Conservation (phyloP, 2,888 invertebrate genomes). For the Lasioglossum lativentre region DNA sequence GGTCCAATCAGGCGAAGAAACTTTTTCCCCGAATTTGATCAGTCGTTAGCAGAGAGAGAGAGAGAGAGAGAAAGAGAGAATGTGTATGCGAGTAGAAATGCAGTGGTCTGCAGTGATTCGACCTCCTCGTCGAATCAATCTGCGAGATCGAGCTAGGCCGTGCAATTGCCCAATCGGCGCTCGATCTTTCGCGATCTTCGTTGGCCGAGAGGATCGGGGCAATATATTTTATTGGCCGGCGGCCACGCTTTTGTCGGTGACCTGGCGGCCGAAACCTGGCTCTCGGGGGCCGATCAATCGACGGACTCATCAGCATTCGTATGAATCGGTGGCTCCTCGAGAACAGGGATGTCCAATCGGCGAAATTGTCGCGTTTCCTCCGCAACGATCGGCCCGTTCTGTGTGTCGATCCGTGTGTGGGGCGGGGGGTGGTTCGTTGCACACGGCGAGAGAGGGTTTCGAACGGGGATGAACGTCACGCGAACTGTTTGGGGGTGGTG, state of each 20-base stretch:
- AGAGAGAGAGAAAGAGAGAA: neutral
- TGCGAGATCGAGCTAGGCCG: neutral
- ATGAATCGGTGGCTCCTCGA: constrained; percentile 44
- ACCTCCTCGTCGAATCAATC: neutral
- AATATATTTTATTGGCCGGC: constrained; percentile 46
- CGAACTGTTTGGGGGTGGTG: neutral
- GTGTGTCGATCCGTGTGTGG: neutral
- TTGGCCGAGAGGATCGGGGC: constrained; percentile 15
- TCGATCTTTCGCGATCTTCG: constrained; percentile 31
- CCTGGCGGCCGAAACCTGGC: constrained; percentile 4
- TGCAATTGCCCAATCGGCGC: constrained; percentile 31
- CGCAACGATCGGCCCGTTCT: constrained; percentile 45
- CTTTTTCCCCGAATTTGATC: constrained; percentile 1
- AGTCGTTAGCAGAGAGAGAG: neutral
- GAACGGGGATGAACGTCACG: constrained; percentile 28
- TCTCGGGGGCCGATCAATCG: constrained; percentile 41
- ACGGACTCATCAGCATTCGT: constrained; percentile 48
- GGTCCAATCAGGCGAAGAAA: constrained; percentile 1
- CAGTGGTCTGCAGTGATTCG: too few species aligned
- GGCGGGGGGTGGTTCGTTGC: neutral
- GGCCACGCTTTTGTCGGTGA: constrained; percentile 16
- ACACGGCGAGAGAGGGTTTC: neutral
- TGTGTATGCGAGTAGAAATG: neutral
- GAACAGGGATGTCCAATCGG: constrained; percentile 65
- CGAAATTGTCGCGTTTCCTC: constrained; percentile 66